Conservation (phyloP, 2,797 vertebrate species). For the Rhabdophis nuchalis region DNA sequence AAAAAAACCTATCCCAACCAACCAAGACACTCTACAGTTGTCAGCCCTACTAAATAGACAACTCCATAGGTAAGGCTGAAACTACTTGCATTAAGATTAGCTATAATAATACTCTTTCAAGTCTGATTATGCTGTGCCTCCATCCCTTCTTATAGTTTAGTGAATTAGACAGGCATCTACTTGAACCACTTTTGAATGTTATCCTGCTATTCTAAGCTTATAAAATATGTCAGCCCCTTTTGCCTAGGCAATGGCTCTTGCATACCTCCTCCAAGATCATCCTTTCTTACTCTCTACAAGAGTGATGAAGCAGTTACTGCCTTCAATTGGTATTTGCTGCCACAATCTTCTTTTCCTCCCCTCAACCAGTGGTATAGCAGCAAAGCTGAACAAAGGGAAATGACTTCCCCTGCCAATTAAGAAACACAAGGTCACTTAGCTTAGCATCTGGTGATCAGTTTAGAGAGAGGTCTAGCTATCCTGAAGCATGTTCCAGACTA, state of each 20-base stretch:
- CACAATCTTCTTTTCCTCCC: background rate
- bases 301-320: background rate
- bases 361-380: background rate
- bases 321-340: background rate
- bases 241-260: background rate
- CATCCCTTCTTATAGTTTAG: background rate
- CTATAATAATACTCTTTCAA: background rate
- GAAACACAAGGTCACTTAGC: background rate
- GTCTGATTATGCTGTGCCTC: background rate
- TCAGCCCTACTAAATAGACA: background rate
- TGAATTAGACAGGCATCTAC: background rate
- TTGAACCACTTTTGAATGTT: background rate
- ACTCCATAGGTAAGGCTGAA: background rate
- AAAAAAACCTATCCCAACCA: background rate
- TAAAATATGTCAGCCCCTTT: background rate
- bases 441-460: background rate
- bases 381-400: background rate
- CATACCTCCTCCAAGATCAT: background rate
- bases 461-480: background rate
- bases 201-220: background rate
- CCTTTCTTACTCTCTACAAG: background rate
- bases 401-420: background rate
- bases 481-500: background rate
- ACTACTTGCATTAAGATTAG: background rate
- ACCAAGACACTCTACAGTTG: background rate